Evolutionary conservation across 2,113 vertebrate genomes (phyloP).

Genomic region (Leucopternis melanops): DNA sequence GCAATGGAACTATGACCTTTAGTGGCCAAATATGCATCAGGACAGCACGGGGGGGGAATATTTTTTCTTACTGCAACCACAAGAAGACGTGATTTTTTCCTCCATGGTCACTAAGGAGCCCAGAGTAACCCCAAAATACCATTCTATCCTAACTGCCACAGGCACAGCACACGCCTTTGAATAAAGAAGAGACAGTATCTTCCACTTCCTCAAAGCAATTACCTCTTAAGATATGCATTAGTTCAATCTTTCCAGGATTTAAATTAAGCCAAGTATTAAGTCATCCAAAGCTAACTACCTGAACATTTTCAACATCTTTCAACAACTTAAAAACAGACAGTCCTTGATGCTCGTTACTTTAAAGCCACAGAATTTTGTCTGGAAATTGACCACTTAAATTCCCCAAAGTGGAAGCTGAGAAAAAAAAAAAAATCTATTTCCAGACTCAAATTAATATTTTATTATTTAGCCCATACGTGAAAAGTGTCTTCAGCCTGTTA

Average conservation of each 20-base stretch:
- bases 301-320: background rate
- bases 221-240: background rate
- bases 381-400: conserved; percentile 7
- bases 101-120: background rate
- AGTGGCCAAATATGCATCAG: background rate
- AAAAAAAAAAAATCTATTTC: background rate
- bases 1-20: fast-evolving
- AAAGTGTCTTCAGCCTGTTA: background rate
- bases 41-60: background rate
- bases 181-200: background rate
- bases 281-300: conserved; percentile 9
- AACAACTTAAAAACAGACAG: background rate
- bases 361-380: conserved; percentile 10
- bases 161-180: background rate
- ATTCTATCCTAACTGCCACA: background rate
- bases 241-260: conserved; percentile 14
- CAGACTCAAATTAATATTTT: background rate
- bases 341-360: background rate
- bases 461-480: background rate
- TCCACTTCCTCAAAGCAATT: conserved; percentile 21
- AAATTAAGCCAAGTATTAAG: conserved; percentile 44
- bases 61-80: background rate
- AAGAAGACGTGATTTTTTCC: background rate
- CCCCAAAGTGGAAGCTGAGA: background rate
- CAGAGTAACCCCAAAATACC: background rate